Evolutionary conservation across 2,113 vertebrate genomes (phyloP), one percentile per base, ranked within the genome.

Genomic region (Australoheros scitulus): DNA sequence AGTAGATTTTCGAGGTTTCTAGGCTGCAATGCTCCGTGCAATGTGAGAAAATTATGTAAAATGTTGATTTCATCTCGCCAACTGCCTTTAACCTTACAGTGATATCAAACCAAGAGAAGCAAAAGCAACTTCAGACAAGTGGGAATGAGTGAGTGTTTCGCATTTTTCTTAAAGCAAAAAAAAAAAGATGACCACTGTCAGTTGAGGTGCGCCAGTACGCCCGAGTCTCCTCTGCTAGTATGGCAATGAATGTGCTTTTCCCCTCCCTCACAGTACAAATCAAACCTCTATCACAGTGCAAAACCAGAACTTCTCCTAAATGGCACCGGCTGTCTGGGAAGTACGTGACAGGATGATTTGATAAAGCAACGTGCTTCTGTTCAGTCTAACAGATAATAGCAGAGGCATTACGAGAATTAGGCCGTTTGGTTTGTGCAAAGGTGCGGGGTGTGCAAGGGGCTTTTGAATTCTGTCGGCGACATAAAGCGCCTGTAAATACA

Each of bases 401-500:
- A 3, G 18, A 55, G 72, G 87, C 70, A 90, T 93, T 91, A 88
- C 8, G 32, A 74, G 85, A 90, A 89, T 89, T 88, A 86, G 83
- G 75, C 78, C 24, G 47, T 74, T 82, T 50, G 63, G 83, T 91
- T 89, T 89, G 81, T 64, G 87, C 84, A 85, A 85, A 93, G 87
- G 86, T 93, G 89, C 47, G n/a, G 76, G 85, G 61, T 11, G 55
- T 64, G 85, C 6, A 2, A 43, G 80, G 76, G 56, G 26, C 81
- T 89, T 86, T 83, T 78, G 20, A 89, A 89, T 90, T 64, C 85
- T 84, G 88, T 82, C 57, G 34, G 87, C 86, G 89, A 88, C 72
- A 56, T 86, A 94, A 94, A 93, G 91, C 85, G 82, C 91, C 92
- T 82, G 94, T 89, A 94, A 95, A 94, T 90, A 93, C 55, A 14